Conservation (phyloP, 2,797 vertebrate genomes). For the Cryptoprocta ferox region DNA sequence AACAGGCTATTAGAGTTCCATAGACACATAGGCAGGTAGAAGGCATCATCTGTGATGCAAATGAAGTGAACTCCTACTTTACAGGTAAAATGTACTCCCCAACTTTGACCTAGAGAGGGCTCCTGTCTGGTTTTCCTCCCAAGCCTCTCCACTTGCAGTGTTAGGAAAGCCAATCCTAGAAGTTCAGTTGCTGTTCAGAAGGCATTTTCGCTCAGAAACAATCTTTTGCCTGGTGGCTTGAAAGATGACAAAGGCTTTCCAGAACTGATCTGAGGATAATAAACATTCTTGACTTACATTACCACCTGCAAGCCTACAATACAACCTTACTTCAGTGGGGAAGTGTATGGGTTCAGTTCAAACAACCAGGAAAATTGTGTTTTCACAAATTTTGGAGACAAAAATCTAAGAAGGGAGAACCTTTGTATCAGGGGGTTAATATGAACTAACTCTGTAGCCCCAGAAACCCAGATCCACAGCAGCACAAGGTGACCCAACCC, state of each 20-base stretch:
- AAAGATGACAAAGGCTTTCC: not conserved
- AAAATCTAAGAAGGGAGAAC: not conserved
- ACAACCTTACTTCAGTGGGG: not conserved
- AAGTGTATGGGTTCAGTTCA: not conserved
- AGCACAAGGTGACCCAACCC: not conserved
- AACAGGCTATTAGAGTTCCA: not conserved
- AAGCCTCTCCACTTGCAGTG: not conserved
- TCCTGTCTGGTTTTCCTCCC: not conserved
- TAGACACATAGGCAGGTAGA: not conserved
- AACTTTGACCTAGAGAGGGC: not conserved
- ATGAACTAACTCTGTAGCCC: not conserved
- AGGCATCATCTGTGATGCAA: not conserved
- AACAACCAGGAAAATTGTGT: not conserved
- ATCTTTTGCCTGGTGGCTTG: not conserved
- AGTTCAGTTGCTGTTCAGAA: not conserved
- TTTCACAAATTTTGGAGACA: not conserved
- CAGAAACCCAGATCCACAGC: not conserved
- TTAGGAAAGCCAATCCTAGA: not conserved
- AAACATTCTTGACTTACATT: not conserved
- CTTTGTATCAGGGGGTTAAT: not conserved
- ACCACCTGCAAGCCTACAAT: not conserved
- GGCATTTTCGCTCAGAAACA: not conserved
- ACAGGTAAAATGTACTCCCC: not conserved
- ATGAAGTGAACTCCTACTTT: not conserved
- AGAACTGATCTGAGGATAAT: not conserved